Conservation (phyloP, 2,888 invertebrate genomes). For the Colletes collaris region DNA sequence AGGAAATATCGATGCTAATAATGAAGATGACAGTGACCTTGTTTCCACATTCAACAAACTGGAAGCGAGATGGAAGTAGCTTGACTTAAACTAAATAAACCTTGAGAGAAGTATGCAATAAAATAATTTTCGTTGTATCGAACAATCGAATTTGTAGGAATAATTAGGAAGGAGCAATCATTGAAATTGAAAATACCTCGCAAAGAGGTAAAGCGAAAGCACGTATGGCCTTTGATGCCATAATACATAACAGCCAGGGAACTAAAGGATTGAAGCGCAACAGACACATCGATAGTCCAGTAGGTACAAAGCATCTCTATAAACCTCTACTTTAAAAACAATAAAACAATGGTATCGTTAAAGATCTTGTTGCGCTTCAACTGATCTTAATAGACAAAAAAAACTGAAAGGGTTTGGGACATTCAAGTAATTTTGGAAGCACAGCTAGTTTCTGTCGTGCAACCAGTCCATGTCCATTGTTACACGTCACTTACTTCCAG, state of each 20-base stretch:
- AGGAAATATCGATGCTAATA: slow-evolving; percentile 48
- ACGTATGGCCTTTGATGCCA: slow-evolving; percentile 65
- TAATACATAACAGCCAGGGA: slow-evolving; percentile 68
- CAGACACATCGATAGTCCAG: slow-evolving; percentile 39
- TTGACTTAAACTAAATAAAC: slow-evolving; percentile 69
- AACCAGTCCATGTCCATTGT: slow-evolving; percentile 74
- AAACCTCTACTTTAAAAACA: neutral
- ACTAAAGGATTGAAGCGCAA: slow-evolving; percentile 73
- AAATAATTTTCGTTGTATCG: slow-evolving; percentile 61
- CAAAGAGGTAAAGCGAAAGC: slow-evolving; percentile 75
- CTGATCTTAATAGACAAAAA: slow-evolving; percentile 63
- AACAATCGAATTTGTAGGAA: slow-evolving; percentile 54
- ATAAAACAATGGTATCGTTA: neutral
- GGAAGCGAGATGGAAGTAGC: slow-evolving; percentile 80
- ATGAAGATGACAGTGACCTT: slow-evolving; percentile 71
- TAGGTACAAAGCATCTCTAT: neutral
- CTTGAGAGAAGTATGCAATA: slow-evolving; percentile 66
- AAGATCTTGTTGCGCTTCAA: slow-evolving; percentile 71
- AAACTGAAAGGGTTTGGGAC: slow-evolving; percentile 64
- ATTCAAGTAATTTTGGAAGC: slow-evolving; percentile 69
- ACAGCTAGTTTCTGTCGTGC: slow-evolving; percentile 76
- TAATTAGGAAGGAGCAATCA: slow-evolving; percentile 62
- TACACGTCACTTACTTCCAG: slow-evolving; percentile 80
- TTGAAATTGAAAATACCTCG: slow-evolving; percentile 71
- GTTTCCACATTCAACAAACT: slow-evolving; percentile 81